Evolutionary conservation across 2,888 invertebrate genomes (phyloP).

Genomic region (Eubasilissa splendida): DNA sequence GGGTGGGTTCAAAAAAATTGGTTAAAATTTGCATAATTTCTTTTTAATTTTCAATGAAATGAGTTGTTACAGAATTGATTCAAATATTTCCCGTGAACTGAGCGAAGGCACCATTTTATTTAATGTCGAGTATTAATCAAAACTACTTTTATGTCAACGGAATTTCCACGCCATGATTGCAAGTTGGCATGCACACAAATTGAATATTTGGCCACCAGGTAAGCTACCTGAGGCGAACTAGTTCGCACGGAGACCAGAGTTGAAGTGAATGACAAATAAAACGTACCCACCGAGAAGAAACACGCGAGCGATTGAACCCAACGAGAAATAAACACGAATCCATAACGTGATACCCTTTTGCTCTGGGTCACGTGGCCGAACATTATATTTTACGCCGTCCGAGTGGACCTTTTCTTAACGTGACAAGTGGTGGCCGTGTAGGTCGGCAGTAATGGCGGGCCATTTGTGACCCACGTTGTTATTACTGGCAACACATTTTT

Average conservation of each 20-base stretch:
- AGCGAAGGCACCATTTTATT: constrained; percentile 42
- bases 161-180: constrained; percentile 48
- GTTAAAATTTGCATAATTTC: constrained; percentile 23
- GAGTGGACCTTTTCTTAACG: constrained; percentile 42
- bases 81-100: constrained; percentile 33
- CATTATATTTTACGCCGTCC: neutral
- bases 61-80: constrained; percentile 31
- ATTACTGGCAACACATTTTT: constrained; percentile 52
- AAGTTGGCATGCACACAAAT: constrained; percentile 55
- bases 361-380: constrained; percentile 9
- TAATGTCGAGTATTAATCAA: constrained; percentile 48
- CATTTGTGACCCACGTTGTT: constrained; percentile 51
- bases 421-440: constrained; percentile 44
- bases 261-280: neutral
- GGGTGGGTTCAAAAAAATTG: neutral
- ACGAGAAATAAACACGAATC: neutral
- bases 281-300: neutral
- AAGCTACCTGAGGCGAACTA: neutral
- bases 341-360: neutral
- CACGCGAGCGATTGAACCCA: neutral
- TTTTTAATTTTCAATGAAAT: constrained; percentile 35
- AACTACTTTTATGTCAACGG: constrained; percentile 44
- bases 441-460: constrained; percentile 47
- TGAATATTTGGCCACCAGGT: constrained; percentile 51
- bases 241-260: neutral